phyloP scores from a whole-genome alignment of 2,888 invertebrate species.

The Eupithecia subfuscata region DNA sequence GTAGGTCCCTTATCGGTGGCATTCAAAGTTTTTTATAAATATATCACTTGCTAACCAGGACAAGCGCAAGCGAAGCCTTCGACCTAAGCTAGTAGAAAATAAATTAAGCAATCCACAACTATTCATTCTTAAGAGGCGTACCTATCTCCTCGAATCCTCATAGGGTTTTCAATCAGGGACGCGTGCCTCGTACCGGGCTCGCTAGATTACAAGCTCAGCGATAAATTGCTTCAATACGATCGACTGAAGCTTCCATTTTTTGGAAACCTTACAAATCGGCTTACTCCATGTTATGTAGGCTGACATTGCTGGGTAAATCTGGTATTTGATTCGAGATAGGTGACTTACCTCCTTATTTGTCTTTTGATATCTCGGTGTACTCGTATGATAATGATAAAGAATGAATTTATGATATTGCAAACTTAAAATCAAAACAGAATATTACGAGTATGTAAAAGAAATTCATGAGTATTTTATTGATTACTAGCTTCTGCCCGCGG shows the following conservation, averaged over 20 bases:
- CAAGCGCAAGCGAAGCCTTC: neutral
- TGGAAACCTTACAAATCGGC: slow-evolving; percentile 44
- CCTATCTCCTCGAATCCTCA: slow-evolving; percentile 25
- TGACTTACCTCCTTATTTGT: neutral
- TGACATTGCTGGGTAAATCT: neutral
- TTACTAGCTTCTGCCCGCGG: no score
- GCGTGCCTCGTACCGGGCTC: slow-evolving; percentile 50
- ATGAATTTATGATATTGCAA: no score
- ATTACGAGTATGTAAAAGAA: no score
- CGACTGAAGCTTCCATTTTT: slow-evolving; percentile 43
- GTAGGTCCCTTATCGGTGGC: no score
- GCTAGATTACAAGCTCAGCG: slow-evolving; percentile 53
- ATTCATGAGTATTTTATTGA: no score
- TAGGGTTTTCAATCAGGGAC: slow-evolving; percentile 49
- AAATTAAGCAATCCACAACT: neutral
- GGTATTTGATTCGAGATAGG: neutral
- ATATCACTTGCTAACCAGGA: no score
- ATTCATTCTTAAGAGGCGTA: slow-evolving; percentile 4
- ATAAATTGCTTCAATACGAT: slow-evolving; percentile 50
- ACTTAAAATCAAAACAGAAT: no score
- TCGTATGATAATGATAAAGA: no score
- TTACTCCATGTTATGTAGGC: slow-evolving; percentile 34
- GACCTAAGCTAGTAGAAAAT: neutral
- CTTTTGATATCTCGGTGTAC: no score
- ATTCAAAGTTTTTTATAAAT: no score